Evolutionary conservation across 1,140 invertebrate genomes (phyloP).

Genomic region (Potamilus streckersoni): DNA sequence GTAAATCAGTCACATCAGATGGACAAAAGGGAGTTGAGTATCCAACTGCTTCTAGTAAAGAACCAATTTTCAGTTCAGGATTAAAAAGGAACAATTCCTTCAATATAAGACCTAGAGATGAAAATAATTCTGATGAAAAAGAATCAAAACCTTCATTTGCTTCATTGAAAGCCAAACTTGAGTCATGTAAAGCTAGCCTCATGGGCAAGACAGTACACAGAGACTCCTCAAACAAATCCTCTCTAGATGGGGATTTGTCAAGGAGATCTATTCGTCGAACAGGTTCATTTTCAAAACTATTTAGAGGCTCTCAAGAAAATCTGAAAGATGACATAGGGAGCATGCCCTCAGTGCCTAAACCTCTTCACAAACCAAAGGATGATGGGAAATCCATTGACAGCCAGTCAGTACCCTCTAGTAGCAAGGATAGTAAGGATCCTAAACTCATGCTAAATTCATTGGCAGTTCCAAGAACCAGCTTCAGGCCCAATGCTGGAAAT

Average conservation of each 20-base stretch:
- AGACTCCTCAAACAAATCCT: constrained; percentile 16
- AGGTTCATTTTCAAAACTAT: constrained; percentile 47
- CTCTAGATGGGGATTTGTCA: constrained; percentile 13
- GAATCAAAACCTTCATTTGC: constrained; percentile 42
- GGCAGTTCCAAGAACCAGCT: constrained; percentile 38
- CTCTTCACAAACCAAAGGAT: no score
- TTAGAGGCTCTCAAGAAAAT: constrained; percentile 6
- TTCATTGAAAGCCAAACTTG: constrained; percentile 58
- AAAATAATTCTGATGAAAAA: constrained; percentile 18
- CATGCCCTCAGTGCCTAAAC: no score
- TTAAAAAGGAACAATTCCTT: constrained; percentile 39
- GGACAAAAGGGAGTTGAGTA: no score
- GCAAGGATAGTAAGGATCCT: constrained; percentile 30
- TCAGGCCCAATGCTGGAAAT: constrained; percentile 44
- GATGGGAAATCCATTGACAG: no score
- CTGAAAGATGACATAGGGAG: no score
- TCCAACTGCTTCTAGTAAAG: constrained; percentile 1
- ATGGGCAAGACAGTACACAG: constrained; percentile 42
- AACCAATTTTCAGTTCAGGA: constrained; percentile 23
- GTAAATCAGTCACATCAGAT: no score
- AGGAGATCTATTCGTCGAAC: constrained; percentile 44
- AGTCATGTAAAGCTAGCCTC: constrained; percentile 57
- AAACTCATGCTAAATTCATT: constrained; percentile 44
- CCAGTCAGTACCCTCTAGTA: background rate
- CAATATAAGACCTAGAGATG: constrained; percentile 33